A percentile compares a stretch with the other conserved stretches of the same genome.
These are phyloP conservation scores for Drosophila melanosoma DNA, from an alignment of 2,888 invertebrate genomes.

Conservation along the genomic window DNA sequence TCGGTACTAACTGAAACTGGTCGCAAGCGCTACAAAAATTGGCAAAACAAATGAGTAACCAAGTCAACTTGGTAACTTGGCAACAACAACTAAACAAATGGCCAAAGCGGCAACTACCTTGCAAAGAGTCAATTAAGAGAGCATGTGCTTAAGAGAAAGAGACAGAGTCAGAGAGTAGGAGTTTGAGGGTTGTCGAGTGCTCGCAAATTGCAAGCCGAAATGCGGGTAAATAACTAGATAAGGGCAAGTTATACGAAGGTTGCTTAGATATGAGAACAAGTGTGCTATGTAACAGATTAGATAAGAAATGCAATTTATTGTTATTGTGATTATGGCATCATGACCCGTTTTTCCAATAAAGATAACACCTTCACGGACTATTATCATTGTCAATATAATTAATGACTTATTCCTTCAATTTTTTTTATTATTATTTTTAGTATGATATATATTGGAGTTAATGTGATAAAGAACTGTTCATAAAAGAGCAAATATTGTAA, in stretches of 20 bases:
- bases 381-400: neutral
- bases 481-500: neutral
- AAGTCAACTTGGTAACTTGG: conserved; percentile 75
- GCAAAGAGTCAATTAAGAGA: conserved; percentile 28
- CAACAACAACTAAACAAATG: conserved; percentile 61
- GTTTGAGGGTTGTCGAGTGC: conserved; percentile 39
- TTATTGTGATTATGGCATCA: neutral
- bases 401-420: neutral
- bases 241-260: conserved; percentile 44
- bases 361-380: neutral
- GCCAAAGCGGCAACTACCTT: conserved; percentile 6
- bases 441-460: neutral
- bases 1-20: conserved; percentile 72
- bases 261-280: conserved; percentile 18
- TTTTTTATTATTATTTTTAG: neutral
- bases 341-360: neutral
- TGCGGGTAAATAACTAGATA: conserved; percentile 4
- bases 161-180: neutral
- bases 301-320: conserved; percentile 17
- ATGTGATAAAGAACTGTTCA: neutral
- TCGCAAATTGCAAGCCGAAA: neutral
- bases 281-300: conserved; percentile 29
- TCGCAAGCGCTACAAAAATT: conserved; percentile 69
- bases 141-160: conserved; percentile 30
- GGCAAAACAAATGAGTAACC: conserved; percentile 81